These are phyloP conservation scores for Porphyrio hochstetteri DNA, from an alignment of 2,113 vertebrate genomes.

Conservation along the genomic window DNA sequence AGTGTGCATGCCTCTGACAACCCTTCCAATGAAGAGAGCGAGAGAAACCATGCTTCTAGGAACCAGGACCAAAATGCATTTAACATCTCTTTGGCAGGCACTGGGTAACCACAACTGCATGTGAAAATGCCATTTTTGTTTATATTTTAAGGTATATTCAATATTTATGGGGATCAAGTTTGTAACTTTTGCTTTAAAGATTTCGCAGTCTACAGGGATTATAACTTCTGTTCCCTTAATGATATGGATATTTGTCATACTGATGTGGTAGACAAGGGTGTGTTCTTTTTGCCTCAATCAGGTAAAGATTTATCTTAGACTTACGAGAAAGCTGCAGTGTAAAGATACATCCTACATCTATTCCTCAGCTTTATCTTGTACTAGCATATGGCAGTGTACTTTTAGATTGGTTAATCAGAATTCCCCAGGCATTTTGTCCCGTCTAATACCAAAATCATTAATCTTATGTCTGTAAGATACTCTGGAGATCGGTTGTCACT, in stretches of 20 bases:
- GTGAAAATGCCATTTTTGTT: neutral
- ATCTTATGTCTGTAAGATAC: neutral
- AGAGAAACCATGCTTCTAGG: neutral
- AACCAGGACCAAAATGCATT: neutral
- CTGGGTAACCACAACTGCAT: neutral
- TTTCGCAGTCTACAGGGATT: neutral
- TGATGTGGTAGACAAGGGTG: neutral
- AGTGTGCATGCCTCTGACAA: neutral
- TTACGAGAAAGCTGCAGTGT: neutral
- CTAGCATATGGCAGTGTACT: neutral
- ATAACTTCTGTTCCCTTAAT: neutral
- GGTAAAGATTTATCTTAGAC: neutral
- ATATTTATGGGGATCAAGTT: neutral
- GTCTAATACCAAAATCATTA: conserved; percentile 5
- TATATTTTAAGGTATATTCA: neutral
- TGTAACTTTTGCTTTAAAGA: neutral
- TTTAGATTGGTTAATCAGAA: conserved; percentile 1
- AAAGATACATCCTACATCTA: neutral
- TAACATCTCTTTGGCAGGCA: neutral
- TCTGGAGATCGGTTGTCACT: neutral
- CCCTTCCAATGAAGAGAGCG: neutral
- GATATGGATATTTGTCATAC: neutral
- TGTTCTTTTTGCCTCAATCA: neutral
- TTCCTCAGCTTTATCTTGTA: conserved; percentile 38
- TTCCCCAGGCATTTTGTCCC: neutral